These are phyloP conservation scores for Brachycybe producta DNA, from an alignment of 2,888 invertebrate genomes.

Conservation along the genomic window DNA sequence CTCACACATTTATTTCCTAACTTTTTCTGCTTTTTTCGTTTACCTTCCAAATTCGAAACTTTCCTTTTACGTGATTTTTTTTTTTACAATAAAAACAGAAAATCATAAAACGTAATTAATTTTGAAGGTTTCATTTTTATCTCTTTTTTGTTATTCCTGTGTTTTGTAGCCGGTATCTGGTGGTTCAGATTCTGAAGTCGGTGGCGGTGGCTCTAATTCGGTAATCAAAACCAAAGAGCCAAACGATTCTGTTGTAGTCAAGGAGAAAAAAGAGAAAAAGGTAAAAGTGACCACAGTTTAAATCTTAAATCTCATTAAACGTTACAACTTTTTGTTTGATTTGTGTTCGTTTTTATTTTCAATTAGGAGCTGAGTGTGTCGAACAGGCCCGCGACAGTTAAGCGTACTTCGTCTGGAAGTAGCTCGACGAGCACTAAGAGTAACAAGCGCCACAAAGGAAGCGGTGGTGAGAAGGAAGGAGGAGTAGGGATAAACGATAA, in stretches of 20 bases:
- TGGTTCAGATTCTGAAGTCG: too few relatives aligned
- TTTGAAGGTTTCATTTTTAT: background rate
- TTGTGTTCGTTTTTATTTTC: background rate
- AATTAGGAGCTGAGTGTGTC: background rate
- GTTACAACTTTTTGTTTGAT: background rate
- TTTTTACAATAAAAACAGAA: too few relatives aligned
- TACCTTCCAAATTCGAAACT: background rate
- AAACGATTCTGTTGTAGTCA: background rate
- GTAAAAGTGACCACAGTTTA: background rate
- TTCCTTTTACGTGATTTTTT: too few relatives aligned
- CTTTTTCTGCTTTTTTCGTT: background rate
- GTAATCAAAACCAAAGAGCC: background rate
- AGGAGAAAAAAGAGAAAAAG: conserved; percentile 15
- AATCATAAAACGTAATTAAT: too few relatives aligned
- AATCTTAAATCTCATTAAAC: background rate
- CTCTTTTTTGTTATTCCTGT: conserved; percentile 6
- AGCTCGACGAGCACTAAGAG: conserved; percentile 11
- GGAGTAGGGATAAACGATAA: conserved; percentile 1
- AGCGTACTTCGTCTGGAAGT: conserved; percentile 16
- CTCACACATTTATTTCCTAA: background rate
- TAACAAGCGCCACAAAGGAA: conserved; percentile 17
- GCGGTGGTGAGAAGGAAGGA: conserved; percentile 15
- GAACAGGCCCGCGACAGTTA: conserved; percentile 14
- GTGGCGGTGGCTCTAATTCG: background rate
- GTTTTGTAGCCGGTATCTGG: too few relatives aligned